phyloP scores from a whole-genome alignment of 2,797 vertebrate genomes.

The Hypotaenidia philippensis region DNA sequence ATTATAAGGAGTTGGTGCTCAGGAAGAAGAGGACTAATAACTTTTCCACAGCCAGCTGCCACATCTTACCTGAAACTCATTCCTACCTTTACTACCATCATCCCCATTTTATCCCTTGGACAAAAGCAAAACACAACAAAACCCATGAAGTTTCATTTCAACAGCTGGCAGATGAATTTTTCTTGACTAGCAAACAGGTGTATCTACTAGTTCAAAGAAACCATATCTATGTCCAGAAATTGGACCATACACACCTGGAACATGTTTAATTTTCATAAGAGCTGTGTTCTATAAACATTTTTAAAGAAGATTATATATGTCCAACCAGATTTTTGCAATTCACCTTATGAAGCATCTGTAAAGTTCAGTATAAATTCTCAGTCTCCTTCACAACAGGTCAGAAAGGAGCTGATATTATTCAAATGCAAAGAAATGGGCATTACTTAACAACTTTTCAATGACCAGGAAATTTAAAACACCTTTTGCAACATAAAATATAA shows the following conservation, averaged over 20 bases:
- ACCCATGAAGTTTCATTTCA: conserved; percentile 7
- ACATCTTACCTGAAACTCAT: background rate
- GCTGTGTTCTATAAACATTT: conserved; percentile 64
- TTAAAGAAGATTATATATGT: conserved; percentile 60
- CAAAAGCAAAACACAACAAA: conserved; percentile 15
- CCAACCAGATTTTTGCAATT: conserved; percentile 62
- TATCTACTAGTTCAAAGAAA: conserved; percentile 50
- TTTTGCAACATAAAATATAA: conserved; percentile 42
- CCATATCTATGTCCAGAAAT: conserved; percentile 10
- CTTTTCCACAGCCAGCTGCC: background rate
- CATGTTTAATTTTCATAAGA: conserved; percentile 75
- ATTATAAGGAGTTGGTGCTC: background rate
- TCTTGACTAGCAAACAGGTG: conserved; percentile 59
- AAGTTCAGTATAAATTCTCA: conserved; percentile 64
- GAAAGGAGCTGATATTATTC: conserved; percentile 57
- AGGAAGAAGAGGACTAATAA: background rate
- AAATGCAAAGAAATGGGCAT: conserved; percentile 38
- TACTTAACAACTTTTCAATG: conserved; percentile 64
- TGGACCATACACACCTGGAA: conserved; percentile 70
- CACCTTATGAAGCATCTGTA: conserved; percentile 49
- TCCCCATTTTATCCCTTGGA: background rate
- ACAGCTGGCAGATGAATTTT: conserved; percentile 13
- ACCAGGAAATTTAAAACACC: conserved; percentile 75
- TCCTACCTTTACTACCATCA: background rate
- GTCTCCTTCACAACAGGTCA: conserved; percentile 55